Conservation (phyloP, 2,113 vertebrate species). For the Delphinapterus leucas region DNA sequence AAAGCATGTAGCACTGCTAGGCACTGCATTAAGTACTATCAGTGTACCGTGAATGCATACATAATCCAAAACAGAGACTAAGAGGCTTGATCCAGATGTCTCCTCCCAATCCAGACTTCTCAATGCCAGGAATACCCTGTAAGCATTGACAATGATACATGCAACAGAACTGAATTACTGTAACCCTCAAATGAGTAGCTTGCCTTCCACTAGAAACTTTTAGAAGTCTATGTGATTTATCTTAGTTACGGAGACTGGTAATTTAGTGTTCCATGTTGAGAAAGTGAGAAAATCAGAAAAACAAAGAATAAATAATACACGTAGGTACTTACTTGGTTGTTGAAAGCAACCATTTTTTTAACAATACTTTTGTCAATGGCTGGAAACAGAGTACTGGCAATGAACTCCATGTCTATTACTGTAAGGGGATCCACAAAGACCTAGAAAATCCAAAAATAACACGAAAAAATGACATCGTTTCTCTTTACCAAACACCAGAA, state of each 20-base stretch:
- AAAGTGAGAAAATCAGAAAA: neutral
- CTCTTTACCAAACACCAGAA: neutral
- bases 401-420: constrained; percentile 94
- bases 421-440: constrained; percentile 96
- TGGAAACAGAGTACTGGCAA: constrained; percentile 91
- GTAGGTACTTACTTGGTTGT: constrained; percentile 86
- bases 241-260: neutral
- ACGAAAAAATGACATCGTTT: neutral
- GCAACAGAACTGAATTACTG: neutral
- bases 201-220: neutral
- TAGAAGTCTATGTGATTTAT: neutral
- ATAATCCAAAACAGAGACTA: constrained; percentile 9
- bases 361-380: constrained; percentile 88
- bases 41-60: neutral
- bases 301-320: neutral
- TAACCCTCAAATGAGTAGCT: neutral
- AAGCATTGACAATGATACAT: neutral
- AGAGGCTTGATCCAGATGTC: neutral
- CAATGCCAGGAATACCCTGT: neutral
- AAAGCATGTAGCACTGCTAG: neutral
- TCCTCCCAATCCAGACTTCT: neutral
- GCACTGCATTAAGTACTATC: neutral
- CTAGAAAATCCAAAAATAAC: constrained; percentile 79
- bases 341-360: constrained; percentile 96
- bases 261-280: neutral